A percentile compares a stretch with the other conserved stretches of the same genome.
These are phyloP conservation scores for Odocoileus virginianus DNA, from an alignment of 2,113 vertebrate species.

Conservation along the genomic window DNA sequence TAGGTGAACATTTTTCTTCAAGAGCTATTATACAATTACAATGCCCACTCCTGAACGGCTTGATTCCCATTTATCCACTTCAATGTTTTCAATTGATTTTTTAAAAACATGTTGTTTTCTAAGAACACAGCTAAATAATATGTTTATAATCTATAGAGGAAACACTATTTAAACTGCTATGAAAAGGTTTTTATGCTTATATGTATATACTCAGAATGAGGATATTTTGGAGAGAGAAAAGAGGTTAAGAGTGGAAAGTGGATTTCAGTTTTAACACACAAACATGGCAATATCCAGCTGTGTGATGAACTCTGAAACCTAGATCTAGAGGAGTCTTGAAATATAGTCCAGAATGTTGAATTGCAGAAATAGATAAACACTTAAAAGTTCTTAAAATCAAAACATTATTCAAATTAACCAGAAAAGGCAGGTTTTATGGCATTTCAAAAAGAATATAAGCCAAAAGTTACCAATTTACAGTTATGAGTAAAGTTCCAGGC, in stretches of 20 bases:
- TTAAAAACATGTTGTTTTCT: conserved; percentile 26
- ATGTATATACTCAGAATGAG: neutral
- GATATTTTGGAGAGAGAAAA: neutral
- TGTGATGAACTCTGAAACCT: neutral
- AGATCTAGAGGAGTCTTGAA: neutral
- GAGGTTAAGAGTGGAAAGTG: neutral
- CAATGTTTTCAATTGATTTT: conserved; percentile 24
- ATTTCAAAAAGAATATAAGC: neutral
- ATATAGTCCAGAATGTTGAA: neutral
- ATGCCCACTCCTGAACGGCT: neutral
- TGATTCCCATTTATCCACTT: neutral
- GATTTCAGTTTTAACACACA: neutral
- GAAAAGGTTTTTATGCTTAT: neutral
- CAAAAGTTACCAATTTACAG: neutral
- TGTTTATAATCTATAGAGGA: conserved; percentile 22
- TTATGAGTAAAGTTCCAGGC: neutral
- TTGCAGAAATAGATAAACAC: neutral
- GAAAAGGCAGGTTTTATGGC: neutral
- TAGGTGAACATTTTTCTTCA: neutral
- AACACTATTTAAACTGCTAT: neutral
- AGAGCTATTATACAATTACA: neutral
- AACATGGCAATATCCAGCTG: neutral
- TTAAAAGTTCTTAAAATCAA: neutral
- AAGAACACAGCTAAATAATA: conserved; percentile 20
- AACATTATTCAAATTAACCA: neutral